Percentiles rank a stretch among this genome's conserved stretches.
phyloP scores from a whole-genome alignment of 2,113 vertebrate genomes.

The Bufo gargarizans region DNA sequence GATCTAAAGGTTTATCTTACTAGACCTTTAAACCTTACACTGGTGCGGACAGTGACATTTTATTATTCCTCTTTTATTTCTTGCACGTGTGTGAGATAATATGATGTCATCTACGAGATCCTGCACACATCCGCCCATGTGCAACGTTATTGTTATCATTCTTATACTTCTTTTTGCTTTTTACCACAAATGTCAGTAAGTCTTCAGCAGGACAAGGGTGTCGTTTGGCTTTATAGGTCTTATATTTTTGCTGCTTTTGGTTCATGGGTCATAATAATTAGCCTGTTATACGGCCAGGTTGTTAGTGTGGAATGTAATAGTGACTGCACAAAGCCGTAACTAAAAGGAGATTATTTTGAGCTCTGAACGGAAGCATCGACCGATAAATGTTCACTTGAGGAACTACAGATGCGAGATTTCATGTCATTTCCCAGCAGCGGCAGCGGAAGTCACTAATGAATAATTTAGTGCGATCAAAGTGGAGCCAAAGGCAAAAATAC shows the following conservation, averaged over 20 bases:
- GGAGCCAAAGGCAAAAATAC: neutral
- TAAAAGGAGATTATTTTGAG: neutral
- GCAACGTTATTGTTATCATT: neutral
- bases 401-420: neutral
- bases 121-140: no score
- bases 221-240: neutral
- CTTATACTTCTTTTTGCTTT: neutral
- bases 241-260: neutral
- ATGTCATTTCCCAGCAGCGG: neutral
- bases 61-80: no score
- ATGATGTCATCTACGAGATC: no score
- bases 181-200: neutral
- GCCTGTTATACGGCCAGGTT: neutral
- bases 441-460: conserved; percentile 3
- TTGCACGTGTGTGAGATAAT: no score
- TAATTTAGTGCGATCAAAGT: neutral
- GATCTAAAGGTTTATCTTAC: neutral
- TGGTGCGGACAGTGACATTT: neutral
- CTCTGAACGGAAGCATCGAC: neutral
- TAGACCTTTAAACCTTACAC: neutral
- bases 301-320: neutral
- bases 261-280: neutral
- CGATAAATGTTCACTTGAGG: neutral
- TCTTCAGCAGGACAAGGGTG: neutral
- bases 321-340: neutral